Base-by-base conservation (phyloP, 2,113 vertebrate genomes). In the Syngnathoides biaculeatus region DNA sequence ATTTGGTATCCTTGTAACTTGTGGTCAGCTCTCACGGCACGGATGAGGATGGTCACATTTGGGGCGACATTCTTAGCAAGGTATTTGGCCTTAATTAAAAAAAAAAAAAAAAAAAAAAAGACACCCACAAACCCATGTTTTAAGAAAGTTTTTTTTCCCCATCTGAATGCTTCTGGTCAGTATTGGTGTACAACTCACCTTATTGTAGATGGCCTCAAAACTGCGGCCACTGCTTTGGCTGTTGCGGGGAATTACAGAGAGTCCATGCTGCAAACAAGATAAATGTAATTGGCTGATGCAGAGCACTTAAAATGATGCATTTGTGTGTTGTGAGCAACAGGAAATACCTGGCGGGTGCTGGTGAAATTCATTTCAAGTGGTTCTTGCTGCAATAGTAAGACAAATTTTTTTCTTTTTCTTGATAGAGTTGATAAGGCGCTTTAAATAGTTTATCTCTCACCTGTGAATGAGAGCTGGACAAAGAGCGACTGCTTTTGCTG, bases 1-100 rank as follows among this genome's bases (percentile, higher is more conserved):
- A 93, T 15, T 84, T 94, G 93, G 79, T 93, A 91, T 64, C 94
- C 94, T 78, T 90, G 80, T 60, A 42, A 65, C 63, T 86, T 91
- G 15, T 82, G 88, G 62, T 92, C 86, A 0, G 80, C 72, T 72
- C 80, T 88, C 35, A 92, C 52, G 13, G 88, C 85, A 48, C 88
- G 89, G 62, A 93, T 82, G 40, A 92, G 83, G 79, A 65, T 77
- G 27, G 87, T 89, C 58, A 93, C 45, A 7, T 61, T 71, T 56
- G 94, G 93, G 27, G 75, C 2, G 64, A 90, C 4, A 15, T 63
- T 8, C 45, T 87, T 85, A 48, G 88, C 80, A 35, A 94, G 79
- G 79, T 92, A 92, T 53, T 78, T 88, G 3, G 65, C 77, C 93
- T 94, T 8, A n/a, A n/a, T n/a, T n/a, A n/a, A n/a, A n/a, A n/a